Base-by-base conservation (phyloP, 1,140 invertebrate species). In the Heliconius hewitsoni region DNA sequence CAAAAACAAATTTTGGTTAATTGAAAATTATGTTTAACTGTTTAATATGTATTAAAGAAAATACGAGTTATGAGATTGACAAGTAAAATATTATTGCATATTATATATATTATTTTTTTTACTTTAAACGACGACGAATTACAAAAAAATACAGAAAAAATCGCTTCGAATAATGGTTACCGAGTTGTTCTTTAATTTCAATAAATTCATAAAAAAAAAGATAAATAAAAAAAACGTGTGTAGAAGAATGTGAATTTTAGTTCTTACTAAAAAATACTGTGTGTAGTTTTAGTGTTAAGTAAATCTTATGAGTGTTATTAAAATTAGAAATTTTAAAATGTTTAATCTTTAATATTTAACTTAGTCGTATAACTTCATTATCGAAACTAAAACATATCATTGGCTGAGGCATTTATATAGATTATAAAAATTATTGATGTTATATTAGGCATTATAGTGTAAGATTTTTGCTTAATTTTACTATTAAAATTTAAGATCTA, bases 401-500 rank as follows among this genome's bases (percentile, higher is more conserved):
- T 93, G 93, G 93, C 91, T 93, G 93, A 89, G 91, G 91, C 91
- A 94, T 93, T 92, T 91, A 91, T 78, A 78, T 87, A 86, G 80
- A 86, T 84, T 78, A 84, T 82, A 74, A 82, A 82, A 89, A 91
- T 91, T 66, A 66, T 66, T 80, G 88, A 85, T 91, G 89, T 90
- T 91, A 88, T 87, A 88, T 86, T 73, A 73, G 72, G 72, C 72
- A 37, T 37, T 19, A 72, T 73, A 85, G 80, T 60, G 71, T 46
- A 74, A 83, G 66, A 70, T 52, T 72, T 77, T 72, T 66, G 46
- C 76, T 76, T 74, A 46, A 52, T 76, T 76, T 76, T 39, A 66
- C 60, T 66, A 19, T 71, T 52, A 71, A 42, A 70, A 42, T 19
- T 66, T 76, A 76, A 66, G 57, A 37, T 79, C 82, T 93, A 91